These are phyloP conservation scores for Diuraphis noxia DNA, from an alignment of 1,140 invertebrate species.

Conservation along the genomic window DNA sequence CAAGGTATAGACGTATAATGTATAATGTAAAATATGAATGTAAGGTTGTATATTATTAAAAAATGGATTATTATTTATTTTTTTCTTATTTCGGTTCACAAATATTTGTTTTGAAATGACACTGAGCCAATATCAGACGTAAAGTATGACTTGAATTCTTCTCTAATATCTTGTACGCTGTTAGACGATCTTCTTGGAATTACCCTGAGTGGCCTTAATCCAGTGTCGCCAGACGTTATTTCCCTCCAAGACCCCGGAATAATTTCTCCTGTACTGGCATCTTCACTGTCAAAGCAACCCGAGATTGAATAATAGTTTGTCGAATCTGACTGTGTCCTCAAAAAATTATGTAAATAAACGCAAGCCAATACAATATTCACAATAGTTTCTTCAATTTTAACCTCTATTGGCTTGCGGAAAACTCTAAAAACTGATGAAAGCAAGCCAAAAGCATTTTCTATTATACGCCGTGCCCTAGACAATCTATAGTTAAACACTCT, in stretches of 20 bases:
- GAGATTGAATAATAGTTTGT: slow-evolving; percentile 25
- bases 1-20: neutral
- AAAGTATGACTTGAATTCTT: slow-evolving; percentile 28
- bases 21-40: too few species aligned
- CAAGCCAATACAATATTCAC: slow-evolving; percentile 58
- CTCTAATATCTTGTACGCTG: slow-evolving; percentile 15
- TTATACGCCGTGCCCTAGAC: slow-evolving; percentile 60
- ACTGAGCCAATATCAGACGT: slow-evolving; percentile 18
- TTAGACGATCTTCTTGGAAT: slow-evolving; percentile 33
- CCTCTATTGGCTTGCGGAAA: slow-evolving; percentile 54
- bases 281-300: slow-evolving; percentile 35
- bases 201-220: slow-evolving; percentile 9
- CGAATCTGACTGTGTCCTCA: neutral
- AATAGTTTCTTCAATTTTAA: slow-evolving; percentile 58
- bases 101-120: slow-evolving; percentile 25
- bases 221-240: slow-evolving; percentile 27
- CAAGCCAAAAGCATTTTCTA: slow-evolving; percentile 63
- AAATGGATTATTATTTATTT: slow-evolving; percentile 27
- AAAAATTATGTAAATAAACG: slow-evolving; percentile 58
- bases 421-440: slow-evolving; percentile 52
- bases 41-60: slow-evolving; percentile 13
- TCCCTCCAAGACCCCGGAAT: slow-evolving; percentile 40
- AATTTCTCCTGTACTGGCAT: slow-evolving; percentile 43
- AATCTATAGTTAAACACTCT: slow-evolving; percentile 55
- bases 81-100: slow-evolving; percentile 32